phyloP scores from a whole-genome alignment of 2,797 vertebrate species.

The Prionace glauca region DNA sequence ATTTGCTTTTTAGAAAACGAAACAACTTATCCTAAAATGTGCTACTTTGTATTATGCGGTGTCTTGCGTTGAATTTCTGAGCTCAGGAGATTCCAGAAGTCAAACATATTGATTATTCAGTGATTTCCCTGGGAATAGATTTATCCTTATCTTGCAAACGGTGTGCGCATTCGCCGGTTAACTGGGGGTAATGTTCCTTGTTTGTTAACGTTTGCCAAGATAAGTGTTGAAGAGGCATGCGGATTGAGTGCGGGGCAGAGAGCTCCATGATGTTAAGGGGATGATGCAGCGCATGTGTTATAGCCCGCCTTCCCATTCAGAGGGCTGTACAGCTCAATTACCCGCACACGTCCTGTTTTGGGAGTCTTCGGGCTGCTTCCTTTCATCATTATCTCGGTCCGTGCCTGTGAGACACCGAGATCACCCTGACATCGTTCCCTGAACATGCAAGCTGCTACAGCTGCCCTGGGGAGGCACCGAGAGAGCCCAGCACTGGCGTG shows the following conservation, averaged over 20 bases:
- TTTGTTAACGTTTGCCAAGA: not conserved
- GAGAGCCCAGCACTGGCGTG: conserved; percentile 10
- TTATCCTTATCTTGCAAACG: not conserved
- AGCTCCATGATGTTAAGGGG: too few species aligned
- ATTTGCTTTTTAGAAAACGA: not conserved
- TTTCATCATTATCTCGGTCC: conserved; percentile 48
- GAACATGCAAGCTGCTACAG: conserved; percentile 40
- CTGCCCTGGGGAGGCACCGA: conserved; percentile 43
- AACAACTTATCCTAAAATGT: too few species aligned
- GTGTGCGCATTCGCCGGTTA: not conserved
- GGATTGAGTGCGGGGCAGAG: not conserved
- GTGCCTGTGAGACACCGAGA: conserved; percentile 44
- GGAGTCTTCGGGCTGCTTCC: conserved; percentile 45
- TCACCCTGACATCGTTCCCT: conserved; percentile 26
- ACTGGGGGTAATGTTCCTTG: not conserved
- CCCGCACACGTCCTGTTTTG: conserved; percentile 43
- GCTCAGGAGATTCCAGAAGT: not conserved
- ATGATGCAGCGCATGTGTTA: conserved; percentile 37
- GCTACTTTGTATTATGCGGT: not conserved
- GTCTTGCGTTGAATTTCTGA: not conserved
- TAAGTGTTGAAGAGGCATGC: not conserved
- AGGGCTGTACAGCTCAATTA: conserved; percentile 40
- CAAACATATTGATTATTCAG: too few species aligned
- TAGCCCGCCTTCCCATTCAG: conserved; percentile 40
- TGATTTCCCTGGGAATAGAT: not conserved